A percentile compares a stretch with the other conserved stretches of the same genome.
Evolutionary conservation across 2,888 invertebrate genomes (phyloP).

Genomic region (Pteria penguin): DNA sequence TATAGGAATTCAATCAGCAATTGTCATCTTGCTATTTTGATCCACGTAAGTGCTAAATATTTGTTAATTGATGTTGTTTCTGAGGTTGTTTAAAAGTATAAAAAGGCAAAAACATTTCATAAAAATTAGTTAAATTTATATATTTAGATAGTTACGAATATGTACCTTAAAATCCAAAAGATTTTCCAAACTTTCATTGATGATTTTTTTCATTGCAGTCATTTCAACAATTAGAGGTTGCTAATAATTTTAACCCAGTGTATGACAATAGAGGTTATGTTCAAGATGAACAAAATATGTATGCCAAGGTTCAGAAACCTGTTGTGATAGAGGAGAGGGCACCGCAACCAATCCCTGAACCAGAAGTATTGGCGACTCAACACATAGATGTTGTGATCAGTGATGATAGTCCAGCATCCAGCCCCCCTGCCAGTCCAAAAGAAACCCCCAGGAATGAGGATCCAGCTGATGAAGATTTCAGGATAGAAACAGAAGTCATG

Average conservation of each 20-base stretch:
- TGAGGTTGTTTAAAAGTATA: no score
- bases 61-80: no score
- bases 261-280: slow-evolving; percentile 50
- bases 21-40: no score
- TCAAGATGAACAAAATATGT: slow-evolving; percentile 27
- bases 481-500: slow-evolving; percentile 35
- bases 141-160: no score
- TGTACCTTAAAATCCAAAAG: no score
- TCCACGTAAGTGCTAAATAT: no score
- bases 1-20: no score
- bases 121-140: no score
- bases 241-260: slow-evolving; percentile 43
- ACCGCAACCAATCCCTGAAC: slow-evolving; percentile 12
- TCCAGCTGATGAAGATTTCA: slow-evolving; percentile 21
- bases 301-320: slow-evolving; percentile 37
- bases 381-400: slow-evolving; percentile 28
- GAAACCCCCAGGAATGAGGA: slow-evolving; percentile 1
- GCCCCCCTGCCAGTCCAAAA: neutral
- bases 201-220: neutral
- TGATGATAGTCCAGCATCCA: neutral
- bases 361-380: neutral
- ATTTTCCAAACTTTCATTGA: neutral
- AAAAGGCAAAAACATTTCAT: no score
- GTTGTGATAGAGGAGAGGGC: neutral
- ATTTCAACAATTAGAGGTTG: slow-evolving; percentile 22